Conservation (phyloP, 2,797 vertebrate species). For the Discoglossus pictus region DNA sequence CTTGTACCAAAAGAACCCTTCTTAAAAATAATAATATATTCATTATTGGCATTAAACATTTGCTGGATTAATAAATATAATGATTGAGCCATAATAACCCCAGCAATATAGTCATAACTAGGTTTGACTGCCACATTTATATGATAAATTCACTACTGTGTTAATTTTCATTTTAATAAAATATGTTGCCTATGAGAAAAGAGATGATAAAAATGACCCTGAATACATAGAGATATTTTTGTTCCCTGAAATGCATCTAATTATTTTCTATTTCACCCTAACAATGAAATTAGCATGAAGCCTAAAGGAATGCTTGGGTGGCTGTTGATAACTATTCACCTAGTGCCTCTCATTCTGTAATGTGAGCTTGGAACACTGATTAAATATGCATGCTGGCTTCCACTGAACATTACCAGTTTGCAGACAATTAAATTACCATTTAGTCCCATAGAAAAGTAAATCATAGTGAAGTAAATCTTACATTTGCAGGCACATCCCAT, state of each 20-base stretch:
- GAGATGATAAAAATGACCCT: no score
- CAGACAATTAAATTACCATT: conserved; percentile 58
- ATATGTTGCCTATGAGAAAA: no score
- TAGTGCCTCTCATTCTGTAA: background rate
- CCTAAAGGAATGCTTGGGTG: conserved; percentile 25
- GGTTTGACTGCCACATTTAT: no score
- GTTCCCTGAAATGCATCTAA: background rate
- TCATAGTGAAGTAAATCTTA: conserved; percentile 53
- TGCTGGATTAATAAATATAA: no score
- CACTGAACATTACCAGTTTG: conserved; percentile 36
- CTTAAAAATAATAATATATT: no score
- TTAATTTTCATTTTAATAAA: no score
- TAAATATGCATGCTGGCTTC: conserved; percentile 43
- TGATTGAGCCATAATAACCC: no score
- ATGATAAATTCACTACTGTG: no score
- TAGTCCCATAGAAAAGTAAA: conserved; percentile 47
- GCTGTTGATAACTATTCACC: conserved; percentile 19
- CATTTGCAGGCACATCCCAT: conserved; percentile 50
- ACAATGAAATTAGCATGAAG: conserved; percentile 32
- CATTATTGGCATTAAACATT: no score
- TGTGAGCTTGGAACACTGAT: conserved; percentile 25
- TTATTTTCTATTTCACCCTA: conserved; percentile 20
- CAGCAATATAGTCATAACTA: no score
- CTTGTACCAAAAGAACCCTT: no score
- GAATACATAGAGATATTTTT: no score